These are phyloP conservation scores for Ageneiosus marmoratus DNA, from an alignment of 2,113 vertebrate species.

Conservation along the genomic window DNA sequence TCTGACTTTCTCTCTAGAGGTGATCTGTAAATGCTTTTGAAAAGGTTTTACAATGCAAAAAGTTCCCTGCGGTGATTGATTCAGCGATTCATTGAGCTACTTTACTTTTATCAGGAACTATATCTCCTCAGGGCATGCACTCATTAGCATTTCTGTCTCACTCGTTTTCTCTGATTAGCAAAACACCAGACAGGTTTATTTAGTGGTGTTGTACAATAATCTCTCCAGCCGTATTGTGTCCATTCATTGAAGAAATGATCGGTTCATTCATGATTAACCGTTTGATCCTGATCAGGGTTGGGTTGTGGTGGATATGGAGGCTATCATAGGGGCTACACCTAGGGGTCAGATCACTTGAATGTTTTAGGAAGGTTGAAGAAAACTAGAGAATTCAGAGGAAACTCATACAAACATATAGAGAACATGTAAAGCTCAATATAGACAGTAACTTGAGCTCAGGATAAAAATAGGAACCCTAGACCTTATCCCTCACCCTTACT, in stretches of 20 bases:
- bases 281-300: not conserved
- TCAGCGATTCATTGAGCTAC: not conserved
- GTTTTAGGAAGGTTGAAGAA: no score
- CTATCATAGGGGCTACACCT: not conserved
- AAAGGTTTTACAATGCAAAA: not conserved
- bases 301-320: not conserved
- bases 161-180: not conserved
- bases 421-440: no score
- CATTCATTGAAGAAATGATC: not conserved
- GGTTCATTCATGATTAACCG: not conserved
- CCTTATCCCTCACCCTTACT: no score
- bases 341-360: not conserved
- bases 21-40: constrained; percentile 9
- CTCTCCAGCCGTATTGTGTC: not conserved
- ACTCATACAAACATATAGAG: no score
- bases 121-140: not conserved
- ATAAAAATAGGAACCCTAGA: no score
- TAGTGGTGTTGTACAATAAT: not conserved
- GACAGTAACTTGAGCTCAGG: no score
- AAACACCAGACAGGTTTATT: not conserved
- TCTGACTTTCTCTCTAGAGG: not conserved
- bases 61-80: constrained; percentile 16
- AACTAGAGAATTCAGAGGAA: no score
- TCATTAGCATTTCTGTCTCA: constrained; percentile 23
- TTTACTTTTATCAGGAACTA: not conserved